Evolutionary conservation across 2,113 vertebrate genomes (phyloP), one percentile per base, ranked within the genome.

Genomic region (Symphodus melops): DNA sequence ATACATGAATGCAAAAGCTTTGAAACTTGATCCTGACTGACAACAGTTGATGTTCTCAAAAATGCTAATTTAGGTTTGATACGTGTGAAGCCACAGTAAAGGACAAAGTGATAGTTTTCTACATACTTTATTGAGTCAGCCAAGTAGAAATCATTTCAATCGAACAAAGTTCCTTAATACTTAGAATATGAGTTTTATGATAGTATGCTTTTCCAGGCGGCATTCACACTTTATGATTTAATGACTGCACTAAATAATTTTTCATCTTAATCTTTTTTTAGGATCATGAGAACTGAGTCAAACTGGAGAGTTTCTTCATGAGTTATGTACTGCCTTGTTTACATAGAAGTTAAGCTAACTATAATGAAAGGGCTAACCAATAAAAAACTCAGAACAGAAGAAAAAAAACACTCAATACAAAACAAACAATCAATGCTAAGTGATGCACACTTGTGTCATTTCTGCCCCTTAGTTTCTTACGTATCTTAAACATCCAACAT

Each of bases 51-150:
- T 3, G 28, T 33, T 33, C 28, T 5, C 28, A 33, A 33, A 33
- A 33, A 33, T 33, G 3, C 4, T 33, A 33, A 33, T 33, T 33
- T 5, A 33, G 6, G 28, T 33, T 4, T 33, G 28, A 33, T 41
- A 10, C 11, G 4, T 19, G 23, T 63, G 51, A 77, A 3, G 49
- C 23, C 57, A 64, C 20, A 84, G 57, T 71, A 44, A 83, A 86
- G 21, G 42, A 86, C 58, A 86, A 66, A 60, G 57, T n/a, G 2
- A 58, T 2, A 67, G 16, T 44, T 82, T 73, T 71, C 64, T 81
- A 58, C 59, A 78, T 75, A 75, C 65, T 92, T 90, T 89, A 89
- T 88, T 91, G 57, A 10, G 46, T 84, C 68, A 86, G 68, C 56
- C 71, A 67, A 69, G 49, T 19, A 84, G 53, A 82, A 89, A 72